A percentile compares a stretch with the other conserved stretches of the same genome.
Evolutionary conservation across 2,113 vertebrate species (phyloP).

Genomic region (Brevimyrus niger): DNA sequence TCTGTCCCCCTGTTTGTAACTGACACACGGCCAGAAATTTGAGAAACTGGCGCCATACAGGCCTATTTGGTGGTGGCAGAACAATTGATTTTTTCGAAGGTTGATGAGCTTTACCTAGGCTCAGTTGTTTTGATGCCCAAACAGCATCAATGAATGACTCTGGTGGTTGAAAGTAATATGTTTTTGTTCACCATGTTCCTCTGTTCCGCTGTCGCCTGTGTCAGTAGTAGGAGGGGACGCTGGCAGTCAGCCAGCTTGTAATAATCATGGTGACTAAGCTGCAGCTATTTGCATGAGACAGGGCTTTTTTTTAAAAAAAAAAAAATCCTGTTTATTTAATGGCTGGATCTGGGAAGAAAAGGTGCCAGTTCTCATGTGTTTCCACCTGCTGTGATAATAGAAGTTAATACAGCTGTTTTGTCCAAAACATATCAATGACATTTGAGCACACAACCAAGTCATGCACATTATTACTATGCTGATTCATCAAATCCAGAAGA

Average conservation of each 20-base stretch:
- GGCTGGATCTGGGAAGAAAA: constrained; percentile 15
- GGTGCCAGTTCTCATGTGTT: neutral
- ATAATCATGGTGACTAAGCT: constrained; percentile 29
- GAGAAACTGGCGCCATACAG: neutral
- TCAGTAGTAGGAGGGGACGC: constrained; percentile 22
- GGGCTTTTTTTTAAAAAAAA: neutral
- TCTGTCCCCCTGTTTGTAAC: neutral
- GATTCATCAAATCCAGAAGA: neutral
- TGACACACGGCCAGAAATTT: neutral
- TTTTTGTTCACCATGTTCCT: constrained; percentile 23
- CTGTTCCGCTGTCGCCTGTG: constrained; percentile 16
- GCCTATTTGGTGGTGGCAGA: neutral
- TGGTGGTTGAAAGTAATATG: neutral
- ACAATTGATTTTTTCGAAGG: neutral
- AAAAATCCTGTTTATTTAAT: constrained; percentile 21
- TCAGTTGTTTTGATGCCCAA: constrained; percentile 13
- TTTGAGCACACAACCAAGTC: neutral
- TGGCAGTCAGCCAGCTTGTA: constrained; percentile 14
- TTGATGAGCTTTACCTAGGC: neutral
- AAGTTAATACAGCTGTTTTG: constrained; percentile 26
- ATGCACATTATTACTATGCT: neutral
- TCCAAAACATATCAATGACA: constrained; percentile 1
- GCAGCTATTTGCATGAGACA: constrained; percentile 30
- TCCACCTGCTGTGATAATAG: constrained; percentile 17
- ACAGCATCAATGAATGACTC: constrained; percentile 20